Base-by-base conservation (phyloP, 1,140 invertebrate genomes). In the Oryzaephilus surinamensis region DNA sequence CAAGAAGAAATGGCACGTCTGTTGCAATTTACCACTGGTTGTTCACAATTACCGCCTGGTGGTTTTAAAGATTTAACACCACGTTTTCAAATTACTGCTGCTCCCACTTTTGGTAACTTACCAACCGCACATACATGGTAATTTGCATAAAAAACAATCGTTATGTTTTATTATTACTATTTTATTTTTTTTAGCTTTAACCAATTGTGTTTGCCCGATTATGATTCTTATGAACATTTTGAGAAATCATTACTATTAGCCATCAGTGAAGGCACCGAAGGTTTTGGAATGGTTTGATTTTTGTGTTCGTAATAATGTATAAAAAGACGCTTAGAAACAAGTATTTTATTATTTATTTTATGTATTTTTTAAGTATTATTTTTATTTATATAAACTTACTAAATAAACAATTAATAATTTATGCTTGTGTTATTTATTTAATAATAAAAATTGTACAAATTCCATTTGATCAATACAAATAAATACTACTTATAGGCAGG, bases 191-290 rank as follows among this genome's bases (percentile, higher is more conserved):
- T 32, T 65, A 89, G 86, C 70, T 96, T 96, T 64, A 95, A 96
- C 74, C 90, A 95, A 66, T 74, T 97, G 26, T 95, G 91, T 66
- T 71, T 97, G 53, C 91, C 92, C 12, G 88, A 92, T 64, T 95
- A 95, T 65, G 89, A 94, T 54, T 80, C 74, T 51, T 95, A 93
- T 63, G 90, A 96, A 66, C 83, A 89, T 49, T 89, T 97, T 53
- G 90, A 95, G 55, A 82, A 84, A 60, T 81, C 87, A 17, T 69
- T 96, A 27, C 70, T 94, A 16, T 67, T 93, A 55, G 89, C 92
- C 41, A 92, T 96, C 55, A 94, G 84, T 60, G 92, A 97, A 72
- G 92, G 91, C 29, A 88, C 81, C 15, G 91, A 95, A 73, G 92
- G 92, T 24, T 97, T 97, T 66, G 90, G 89, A 45, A 82, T 97